These are phyloP conservation scores for Agonopterix heracliana DNA, from an alignment of 2,888 invertebrate species.

Conservation along the genomic window DNA sequence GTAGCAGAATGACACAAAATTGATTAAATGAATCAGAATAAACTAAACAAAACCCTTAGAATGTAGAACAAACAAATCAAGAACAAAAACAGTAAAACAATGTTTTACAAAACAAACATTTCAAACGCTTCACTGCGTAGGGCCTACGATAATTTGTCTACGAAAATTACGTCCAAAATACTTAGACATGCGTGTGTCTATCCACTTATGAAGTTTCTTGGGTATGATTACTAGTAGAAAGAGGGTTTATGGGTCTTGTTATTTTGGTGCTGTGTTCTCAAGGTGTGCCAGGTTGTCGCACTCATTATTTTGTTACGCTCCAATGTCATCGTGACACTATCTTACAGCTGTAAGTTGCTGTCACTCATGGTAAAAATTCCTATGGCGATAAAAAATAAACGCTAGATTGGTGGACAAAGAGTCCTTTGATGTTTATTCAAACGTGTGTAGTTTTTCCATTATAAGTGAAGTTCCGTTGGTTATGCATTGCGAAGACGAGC, in stretches of 20 bases:
- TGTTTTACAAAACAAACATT: constrained; percentile 19
- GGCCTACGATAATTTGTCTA: constrained; percentile 13
- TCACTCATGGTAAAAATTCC: constrained; percentile 18
- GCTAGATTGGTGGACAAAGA: too few species aligned
- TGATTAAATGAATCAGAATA: too few species aligned
- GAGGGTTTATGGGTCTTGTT: constrained; percentile 6
- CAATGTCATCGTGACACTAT: constrained; percentile 21
- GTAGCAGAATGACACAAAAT: too few species aligned
- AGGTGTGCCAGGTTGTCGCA: constrained; percentile 32
- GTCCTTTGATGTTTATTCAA: too few species aligned
- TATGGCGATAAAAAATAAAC: too few species aligned
- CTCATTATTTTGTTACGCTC: constrained; percentile 51
- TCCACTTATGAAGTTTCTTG: not conserved
- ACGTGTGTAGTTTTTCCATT: too few species aligned
- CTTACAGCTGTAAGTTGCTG: constrained; percentile 16
- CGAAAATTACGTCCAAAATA: constrained; percentile 16
- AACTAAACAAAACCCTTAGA: too few species aligned
- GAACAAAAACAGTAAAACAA: too few species aligned
- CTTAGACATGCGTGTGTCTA: constrained; percentile 14
- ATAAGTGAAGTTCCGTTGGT: too few species aligned
- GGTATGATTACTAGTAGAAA: constrained; percentile 5
- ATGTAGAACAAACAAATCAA: too few species aligned
- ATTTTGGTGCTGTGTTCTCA: constrained; percentile 18
- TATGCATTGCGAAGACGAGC: too few species aligned
- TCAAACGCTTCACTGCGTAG: constrained; percentile 21